A percentile compares a stretch with the other conserved stretches of the same genome.
These are phyloP conservation scores for Clusia tigrina DNA, from an alignment of 2,888 invertebrate genomes.

Conservation along the genomic window DNA sequence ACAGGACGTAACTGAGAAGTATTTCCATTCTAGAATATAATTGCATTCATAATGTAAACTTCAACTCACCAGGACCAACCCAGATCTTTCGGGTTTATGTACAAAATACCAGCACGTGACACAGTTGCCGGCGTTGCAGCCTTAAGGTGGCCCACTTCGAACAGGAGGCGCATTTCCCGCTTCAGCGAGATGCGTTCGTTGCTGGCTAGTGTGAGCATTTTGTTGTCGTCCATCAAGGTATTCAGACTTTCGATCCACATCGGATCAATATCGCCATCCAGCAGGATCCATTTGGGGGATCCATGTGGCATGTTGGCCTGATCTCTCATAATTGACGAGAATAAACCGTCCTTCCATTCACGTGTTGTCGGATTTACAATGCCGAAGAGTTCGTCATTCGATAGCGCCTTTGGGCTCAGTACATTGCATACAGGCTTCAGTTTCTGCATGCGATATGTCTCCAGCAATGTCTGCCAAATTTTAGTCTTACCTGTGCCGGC, in stretches of 20 bases:
- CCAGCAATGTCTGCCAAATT: slow-evolving; percentile 90
- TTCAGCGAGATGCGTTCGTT: slow-evolving; percentile 94
- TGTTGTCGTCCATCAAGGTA: slow-evolving; percentile 97
- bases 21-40: background rate
- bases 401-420: slow-evolving; percentile 91
- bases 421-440: slow-evolving; percentile 85
- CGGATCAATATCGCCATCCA: slow-evolving; percentile 87
- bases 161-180: slow-evolving; percentile 86
- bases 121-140: slow-evolving; percentile 97
- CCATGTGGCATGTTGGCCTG: slow-evolving; percentile 87
- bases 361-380: slow-evolving; percentile 91
- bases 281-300: slow-evolving; percentile 92
- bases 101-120: slow-evolving; percentile 92
- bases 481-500: slow-evolving; percentile 93
- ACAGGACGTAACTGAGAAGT: slow-evolving; percentile 77
- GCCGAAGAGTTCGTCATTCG: slow-evolving; percentile 94
- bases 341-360: slow-evolving; percentile 91
- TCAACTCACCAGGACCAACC: slow-evolving; percentile 90
- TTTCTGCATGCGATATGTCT: slow-evolving; percentile 74
- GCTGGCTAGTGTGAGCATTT: slow-evolving; percentile 91
- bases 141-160: slow-evolving; percentile 89
- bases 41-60: background rate
- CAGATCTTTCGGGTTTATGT: slow-evolving; percentile 91
- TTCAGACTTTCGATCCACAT: slow-evolving; percentile 96
- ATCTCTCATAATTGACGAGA: slow-evolving; percentile 93